These are phyloP conservation scores for Dryobates pubescens DNA, from an alignment of 2,797 vertebrate genomes.

Conservation along the genomic window DNA sequence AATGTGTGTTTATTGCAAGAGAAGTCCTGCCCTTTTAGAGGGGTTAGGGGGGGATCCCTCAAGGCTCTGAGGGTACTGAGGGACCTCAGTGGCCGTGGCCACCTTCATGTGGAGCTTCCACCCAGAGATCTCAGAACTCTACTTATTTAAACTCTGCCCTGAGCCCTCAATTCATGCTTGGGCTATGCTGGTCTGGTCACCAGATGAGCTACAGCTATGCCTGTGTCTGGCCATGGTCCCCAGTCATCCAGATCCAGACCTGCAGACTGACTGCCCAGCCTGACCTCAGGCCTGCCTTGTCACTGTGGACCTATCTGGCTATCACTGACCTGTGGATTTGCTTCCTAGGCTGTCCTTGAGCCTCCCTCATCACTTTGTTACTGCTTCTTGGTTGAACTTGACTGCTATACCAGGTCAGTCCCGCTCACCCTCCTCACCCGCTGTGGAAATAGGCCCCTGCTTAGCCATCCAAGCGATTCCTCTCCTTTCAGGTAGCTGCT, in stretches of 20 bases:
- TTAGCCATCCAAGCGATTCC: neutral
- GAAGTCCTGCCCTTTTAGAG: neutral
- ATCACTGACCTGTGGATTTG: neutral
- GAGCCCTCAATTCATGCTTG: neutral
- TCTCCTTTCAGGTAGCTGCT: neutral
- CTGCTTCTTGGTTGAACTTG: neutral
- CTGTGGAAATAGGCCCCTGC: neutral
- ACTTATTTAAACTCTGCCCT: neutral
- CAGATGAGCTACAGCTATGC: neutral
- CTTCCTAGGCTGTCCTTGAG: neutral
- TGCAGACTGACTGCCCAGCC: neutral
- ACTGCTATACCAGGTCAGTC: neutral
- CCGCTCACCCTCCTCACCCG: accelerated
- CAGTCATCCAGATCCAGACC: accelerated
- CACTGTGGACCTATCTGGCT: neutral
- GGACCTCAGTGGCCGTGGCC: neutral
- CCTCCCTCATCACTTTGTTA: accelerated
- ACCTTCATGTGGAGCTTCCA: neutral
- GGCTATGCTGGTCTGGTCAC: too few relatives aligned
- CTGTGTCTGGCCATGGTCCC: neutral
- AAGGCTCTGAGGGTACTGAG: neutral
- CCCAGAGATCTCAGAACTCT: neutral
- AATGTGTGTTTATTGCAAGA: neutral
- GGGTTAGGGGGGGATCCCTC: neutral
- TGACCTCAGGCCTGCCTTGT: neutral